phyloP scores from a whole-genome alignment of 2,888 invertebrate genomes.

The Julus scanicus region DNA sequence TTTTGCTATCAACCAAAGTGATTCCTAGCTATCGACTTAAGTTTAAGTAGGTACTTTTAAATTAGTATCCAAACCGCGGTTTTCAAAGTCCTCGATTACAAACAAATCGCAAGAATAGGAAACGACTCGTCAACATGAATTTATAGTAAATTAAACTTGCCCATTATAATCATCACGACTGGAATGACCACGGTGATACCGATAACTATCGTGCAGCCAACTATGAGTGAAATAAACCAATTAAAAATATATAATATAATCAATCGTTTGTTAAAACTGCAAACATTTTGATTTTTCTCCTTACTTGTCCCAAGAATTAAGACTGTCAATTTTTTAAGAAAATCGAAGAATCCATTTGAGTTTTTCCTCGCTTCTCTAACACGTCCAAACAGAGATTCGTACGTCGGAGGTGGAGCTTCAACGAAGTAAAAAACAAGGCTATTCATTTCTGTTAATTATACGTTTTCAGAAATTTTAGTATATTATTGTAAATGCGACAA shows the following conservation, averaged over 20 bases:
- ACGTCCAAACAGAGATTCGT: slow-evolving; percentile 75
- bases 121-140: background rate
- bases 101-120: background rate
- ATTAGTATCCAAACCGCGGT: no score
- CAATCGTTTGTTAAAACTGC: background rate
- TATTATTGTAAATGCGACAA: background rate
- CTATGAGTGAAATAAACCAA: slow-evolving; percentile 67
- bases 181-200: slow-evolving; percentile 75
- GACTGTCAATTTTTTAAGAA: slow-evolving; percentile 73
- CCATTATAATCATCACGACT: slow-evolving; percentile 76
- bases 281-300: background rate
- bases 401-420: slow-evolving; percentile 74
- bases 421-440: slow-evolving; percentile 36
- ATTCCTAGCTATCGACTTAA: background rate
- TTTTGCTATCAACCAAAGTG: background rate
- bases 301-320: slow-evolving; percentile 74
- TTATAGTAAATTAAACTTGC: slow-evolving; percentile 61
- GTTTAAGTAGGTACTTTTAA: no score
- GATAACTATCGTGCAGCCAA: slow-evolving; percentile 75
- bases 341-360: slow-evolving; percentile 73
- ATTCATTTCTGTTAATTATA: no score
- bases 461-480: background rate
- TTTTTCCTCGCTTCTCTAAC: slow-evolving; percentile 73
- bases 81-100: no score
- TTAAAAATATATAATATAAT: background rate